A percentile compares a stretch with the other conserved stretches of the same genome.
phyloP scores from a whole-genome alignment of 64 coral and sea anemone genomes.

The Pocillopora damicornis region DNA sequence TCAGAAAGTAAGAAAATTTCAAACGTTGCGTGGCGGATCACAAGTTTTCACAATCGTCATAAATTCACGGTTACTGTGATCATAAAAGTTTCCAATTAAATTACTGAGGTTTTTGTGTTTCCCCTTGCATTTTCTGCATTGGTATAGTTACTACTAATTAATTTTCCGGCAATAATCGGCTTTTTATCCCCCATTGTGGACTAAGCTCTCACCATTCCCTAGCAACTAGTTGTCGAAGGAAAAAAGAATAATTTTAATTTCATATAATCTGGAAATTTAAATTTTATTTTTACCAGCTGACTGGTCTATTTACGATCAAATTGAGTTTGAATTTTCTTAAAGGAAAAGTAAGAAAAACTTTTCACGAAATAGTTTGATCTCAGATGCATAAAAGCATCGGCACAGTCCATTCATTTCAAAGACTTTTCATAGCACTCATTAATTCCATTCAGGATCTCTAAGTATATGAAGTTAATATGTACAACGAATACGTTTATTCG shows the following conservation, averaged over 20 bases:
- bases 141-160: neutral
- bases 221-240: neutral
- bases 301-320: no score
- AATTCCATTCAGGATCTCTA: no score
- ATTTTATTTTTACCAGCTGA: no score
- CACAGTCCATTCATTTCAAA: no score
- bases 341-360: no score
- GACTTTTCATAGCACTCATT: no score
- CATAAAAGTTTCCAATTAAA: neutral
- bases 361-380: no score
- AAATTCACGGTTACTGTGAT: neutral
- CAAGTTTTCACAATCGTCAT: neutral
- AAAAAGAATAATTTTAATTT: neutral
- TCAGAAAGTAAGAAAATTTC: neutral
- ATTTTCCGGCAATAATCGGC: neutral
- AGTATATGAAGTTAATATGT: no score
- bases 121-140: neutral
- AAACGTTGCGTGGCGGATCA: neutral
- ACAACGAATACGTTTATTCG: no score
- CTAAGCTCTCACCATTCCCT: neutral
- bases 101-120: neutral
- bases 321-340: no score
- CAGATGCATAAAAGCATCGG: no score
- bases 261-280: no score
- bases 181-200: neutral